Evolutionary conservation across 2,113 vertebrate genomes (phyloP).

Genomic region (Prochilodus magdalenae): DNA sequence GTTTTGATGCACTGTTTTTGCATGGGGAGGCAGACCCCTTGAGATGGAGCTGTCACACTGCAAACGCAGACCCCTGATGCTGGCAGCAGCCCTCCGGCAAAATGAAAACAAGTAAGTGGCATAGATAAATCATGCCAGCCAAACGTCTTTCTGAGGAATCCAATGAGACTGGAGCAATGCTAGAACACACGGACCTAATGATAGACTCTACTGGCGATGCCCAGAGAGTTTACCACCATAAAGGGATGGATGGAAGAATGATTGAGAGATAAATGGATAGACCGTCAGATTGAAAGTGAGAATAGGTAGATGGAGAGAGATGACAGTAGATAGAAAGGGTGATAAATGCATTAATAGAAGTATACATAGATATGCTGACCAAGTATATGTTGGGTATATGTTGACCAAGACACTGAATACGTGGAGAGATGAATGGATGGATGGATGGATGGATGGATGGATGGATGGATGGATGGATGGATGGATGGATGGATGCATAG

Average conservation of each 20-base stretch:
- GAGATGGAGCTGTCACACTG: conserved; percentile 81
- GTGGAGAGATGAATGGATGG: not conserved
- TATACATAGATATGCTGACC: conserved; percentile 53
- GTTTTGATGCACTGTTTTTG: conserved; percentile 81
- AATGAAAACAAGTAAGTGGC: conserved; percentile 82
- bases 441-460: not conserved
- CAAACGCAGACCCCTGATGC: conserved; percentile 73
- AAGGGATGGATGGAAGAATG: conserved; percentile 20
- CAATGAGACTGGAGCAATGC: conserved; percentile 71
- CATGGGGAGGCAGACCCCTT: conserved; percentile 75
- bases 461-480: conserved; percentile 2
- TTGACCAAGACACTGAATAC: too few species aligned
- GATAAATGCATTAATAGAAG: not conserved
- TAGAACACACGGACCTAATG: conserved; percentile 71
- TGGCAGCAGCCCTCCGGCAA: conserved; percentile 81
- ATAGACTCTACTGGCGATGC: conserved; percentile 71
- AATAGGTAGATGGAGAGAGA: conserved; percentile 44
- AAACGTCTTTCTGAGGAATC: conserved; percentile 75
- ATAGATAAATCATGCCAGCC: conserved; percentile 82
- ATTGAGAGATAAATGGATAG: conserved; percentile 40
- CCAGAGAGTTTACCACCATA: not conserved
- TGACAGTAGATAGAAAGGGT: not conserved
- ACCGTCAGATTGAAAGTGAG: too few species aligned
- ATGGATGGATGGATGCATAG: not conserved
- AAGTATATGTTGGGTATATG: too few species aligned